A percentile compares a stretch with the other conserved stretches of the same genome.
These are phyloP conservation scores for Orchesellides sinensis DNA, from an alignment of 2,888 invertebrate species.

Conservation along the genomic window DNA sequence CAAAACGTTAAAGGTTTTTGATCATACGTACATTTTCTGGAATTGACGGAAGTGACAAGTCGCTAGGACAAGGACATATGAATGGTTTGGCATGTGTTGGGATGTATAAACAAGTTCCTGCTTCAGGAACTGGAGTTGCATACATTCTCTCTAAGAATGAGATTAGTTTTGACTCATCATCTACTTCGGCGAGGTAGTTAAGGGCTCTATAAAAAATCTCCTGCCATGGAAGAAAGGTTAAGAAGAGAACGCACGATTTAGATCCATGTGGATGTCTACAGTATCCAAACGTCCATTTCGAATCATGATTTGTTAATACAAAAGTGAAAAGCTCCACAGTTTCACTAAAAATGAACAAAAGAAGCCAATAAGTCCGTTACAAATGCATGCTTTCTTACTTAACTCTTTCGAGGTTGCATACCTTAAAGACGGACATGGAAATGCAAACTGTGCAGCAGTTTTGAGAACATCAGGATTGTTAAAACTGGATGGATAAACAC, in stretches of 20 bases:
- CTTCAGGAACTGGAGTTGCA: conserved; percentile 83
- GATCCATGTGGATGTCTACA: conserved; percentile 96
- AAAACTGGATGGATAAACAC: conserved; percentile 86
- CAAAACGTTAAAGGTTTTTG: no score
- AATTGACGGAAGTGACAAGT: conserved; percentile 92
- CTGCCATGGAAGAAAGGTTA: conserved; percentile 97
- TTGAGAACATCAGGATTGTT: conserved; percentile 90
- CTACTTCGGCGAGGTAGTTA: conserved; percentile 82
- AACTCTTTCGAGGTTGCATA: conserved; percentile 77
- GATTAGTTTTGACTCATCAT: conserved; percentile 80
- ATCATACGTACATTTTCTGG: conserved; percentile 91
- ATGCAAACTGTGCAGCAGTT: conserved; percentile 94
- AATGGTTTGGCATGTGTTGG: conserved; percentile 80
- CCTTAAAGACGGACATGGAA: conserved; percentile 89
- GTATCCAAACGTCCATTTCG: conserved; percentile 98
- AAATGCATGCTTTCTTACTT: no score
- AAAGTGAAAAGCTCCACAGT: conserved; percentile 97
- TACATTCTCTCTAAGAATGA: conserved; percentile 84
- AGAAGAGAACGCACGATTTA: conserved; percentile 88
- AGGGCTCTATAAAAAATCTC: conserved; percentile 94
- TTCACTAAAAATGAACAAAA: conserved; percentile 80
- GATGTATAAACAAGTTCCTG: conserved; percentile 82
- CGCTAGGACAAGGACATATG: conserved; percentile 86
- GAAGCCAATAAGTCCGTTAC: neutral
- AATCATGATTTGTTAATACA: conserved; percentile 95